phyloP scores from a whole-genome alignment of 2,888 invertebrate genomes.

The Agrotis exclamationis region DNA sequence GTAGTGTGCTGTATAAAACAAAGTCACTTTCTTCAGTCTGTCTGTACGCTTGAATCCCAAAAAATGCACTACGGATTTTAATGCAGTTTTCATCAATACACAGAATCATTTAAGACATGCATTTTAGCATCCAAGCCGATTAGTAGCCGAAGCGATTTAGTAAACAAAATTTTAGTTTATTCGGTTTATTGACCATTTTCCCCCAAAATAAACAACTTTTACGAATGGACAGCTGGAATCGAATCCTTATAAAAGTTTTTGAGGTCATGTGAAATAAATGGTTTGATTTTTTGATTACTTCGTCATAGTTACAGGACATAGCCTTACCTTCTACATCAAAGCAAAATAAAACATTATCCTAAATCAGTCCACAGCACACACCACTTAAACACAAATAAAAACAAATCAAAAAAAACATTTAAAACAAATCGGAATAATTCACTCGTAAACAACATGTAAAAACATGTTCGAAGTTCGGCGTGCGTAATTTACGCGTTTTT shows the following conservation, averaged over 20 bases:
- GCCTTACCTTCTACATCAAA: neutral
- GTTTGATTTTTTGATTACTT: neutral
- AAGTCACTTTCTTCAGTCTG: no score
- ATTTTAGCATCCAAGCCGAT: no score
- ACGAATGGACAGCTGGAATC: neutral
- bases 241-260: neutral
- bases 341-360: conserved; percentile 1
- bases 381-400: conserved; percentile 38
- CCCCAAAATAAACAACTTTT: neutral
- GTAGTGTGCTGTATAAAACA: no score
- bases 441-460: conserved; percentile 53
- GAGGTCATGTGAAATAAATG: neutral
- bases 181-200: neutral
- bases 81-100: no score
- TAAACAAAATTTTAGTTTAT: no score
- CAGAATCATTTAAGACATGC: no score
- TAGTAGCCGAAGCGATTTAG: no score
- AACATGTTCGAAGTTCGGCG: conserved; percentile 45
- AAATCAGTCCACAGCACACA: conserved; percentile 10
- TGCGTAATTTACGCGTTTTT: conserved; percentile 63
- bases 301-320: neutral
- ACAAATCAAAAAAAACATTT: conserved; percentile 31
- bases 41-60: no score
- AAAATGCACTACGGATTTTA: no score
- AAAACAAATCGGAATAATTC: conserved; percentile 53